Conservation (phyloP, 2,888 invertebrate genomes). For the Drosophila suboccidentalis region DNA sequence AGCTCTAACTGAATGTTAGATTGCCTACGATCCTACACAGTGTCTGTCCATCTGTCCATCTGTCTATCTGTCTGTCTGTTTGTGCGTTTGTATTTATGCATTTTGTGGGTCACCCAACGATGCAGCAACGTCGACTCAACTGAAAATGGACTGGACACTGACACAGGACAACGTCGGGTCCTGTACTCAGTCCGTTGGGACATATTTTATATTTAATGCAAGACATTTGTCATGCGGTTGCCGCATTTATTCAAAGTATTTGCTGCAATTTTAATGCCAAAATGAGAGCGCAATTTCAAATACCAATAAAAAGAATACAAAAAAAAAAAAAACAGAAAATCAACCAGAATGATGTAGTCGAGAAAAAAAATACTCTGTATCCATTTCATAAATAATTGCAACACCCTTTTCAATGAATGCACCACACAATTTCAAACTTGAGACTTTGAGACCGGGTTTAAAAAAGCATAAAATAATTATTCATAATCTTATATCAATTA, state of each 20-base stretch:
- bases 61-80: background rate
- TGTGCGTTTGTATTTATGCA: constrained; percentile 26
- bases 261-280: constrained; percentile 72
- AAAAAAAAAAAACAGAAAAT: constrained; percentile 7
- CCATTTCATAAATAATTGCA: background rate
- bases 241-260: constrained; percentile 71
- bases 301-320: constrained; percentile 33
- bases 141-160: constrained; percentile 33
- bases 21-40: constrained; percentile 36
- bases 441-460: no score
- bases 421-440: no score
- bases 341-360: background rate
- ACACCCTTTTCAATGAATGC: background rate
- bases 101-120: constrained; percentile 48
- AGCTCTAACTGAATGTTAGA: constrained; percentile 31
- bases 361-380: background rate
- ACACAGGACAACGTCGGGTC: constrained; percentile 17
- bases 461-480: no score
- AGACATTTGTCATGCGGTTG: constrained; percentile 70
- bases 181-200: constrained; percentile 46
- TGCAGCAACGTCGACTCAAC: constrained; percentile 18
- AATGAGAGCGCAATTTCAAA: constrained; percentile 69
- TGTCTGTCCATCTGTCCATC: background rate
- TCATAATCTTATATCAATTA: no score
- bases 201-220: constrained; percentile 71